These are phyloP conservation scores for Mesitornis unicolor DNA, from an alignment of 2,113 vertebrate genomes.

Conservation along the genomic window DNA sequence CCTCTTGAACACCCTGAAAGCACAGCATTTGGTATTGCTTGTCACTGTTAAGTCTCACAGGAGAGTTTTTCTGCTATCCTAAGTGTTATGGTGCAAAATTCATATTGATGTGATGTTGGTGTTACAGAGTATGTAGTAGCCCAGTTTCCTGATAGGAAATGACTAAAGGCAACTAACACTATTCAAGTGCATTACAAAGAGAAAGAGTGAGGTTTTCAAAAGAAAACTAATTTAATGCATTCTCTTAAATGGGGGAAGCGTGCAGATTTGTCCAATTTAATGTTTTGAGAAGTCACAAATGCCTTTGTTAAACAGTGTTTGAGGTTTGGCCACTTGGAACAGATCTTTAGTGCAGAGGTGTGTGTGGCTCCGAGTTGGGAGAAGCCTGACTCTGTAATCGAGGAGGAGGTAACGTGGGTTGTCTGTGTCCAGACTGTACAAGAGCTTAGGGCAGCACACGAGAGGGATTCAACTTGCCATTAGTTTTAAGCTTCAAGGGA, in stretches of 20 bases:
- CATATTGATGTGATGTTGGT: not conserved
- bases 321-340: not conserved
- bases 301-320: not conserved
- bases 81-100: not conserved
- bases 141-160: not conserved
- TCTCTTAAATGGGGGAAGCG: not conserved
- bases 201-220: not conserved
- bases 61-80: not conserved
- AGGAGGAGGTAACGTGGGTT: not conserved
- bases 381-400: not conserved
- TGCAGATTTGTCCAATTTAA: not conserved
- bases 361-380: accelerated
- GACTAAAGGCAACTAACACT: not conserved
- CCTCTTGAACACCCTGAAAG: not conserved
- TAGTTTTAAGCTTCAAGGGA: not conserved
- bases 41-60: not conserved
- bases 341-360: not conserved
- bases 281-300: not conserved
- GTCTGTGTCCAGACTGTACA: not conserved
- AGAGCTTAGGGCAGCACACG: not conserved
- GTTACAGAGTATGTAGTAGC: not conserved
- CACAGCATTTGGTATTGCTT: not conserved
- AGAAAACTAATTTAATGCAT: not conserved
- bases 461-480: not conserved
- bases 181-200: not conserved